Conservation (phyloP, 2,113 vertebrate species). For the Vireo altiloquus region DNA sequence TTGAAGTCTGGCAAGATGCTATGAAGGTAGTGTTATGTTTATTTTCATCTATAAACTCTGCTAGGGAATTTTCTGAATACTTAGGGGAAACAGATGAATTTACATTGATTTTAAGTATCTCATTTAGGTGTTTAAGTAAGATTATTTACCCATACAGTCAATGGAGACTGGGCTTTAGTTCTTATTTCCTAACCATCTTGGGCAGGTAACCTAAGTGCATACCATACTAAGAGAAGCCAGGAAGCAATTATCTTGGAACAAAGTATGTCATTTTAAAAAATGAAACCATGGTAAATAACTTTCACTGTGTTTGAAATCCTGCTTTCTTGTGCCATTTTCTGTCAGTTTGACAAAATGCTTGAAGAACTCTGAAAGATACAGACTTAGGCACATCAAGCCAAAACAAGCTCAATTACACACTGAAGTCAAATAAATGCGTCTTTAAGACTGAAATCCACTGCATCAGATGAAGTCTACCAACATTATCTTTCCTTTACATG, state of each 20-base stretch:
- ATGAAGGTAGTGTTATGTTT: background rate
- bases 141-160: background rate
- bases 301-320: background rate
- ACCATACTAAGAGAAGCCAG: background rate
- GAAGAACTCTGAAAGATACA: background rate
- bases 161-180: background rate
- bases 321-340: background rate
- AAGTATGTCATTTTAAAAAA: background rate
- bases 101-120: background rate
- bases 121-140: background rate
- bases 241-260: background rate
- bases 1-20: background rate
- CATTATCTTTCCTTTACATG: background rate
- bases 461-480: background rate
- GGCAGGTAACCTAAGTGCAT: background rate
- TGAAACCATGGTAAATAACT: background rate
- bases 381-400: background rate
- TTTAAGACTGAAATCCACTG: background rate
- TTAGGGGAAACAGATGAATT: background rate
- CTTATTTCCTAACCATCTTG: background rate
- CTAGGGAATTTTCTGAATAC: background rate
- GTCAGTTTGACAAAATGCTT: background rate
- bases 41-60: background rate
- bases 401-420: background rate
- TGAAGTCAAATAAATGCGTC: background rate